Percentiles rank a stretch among this genome's conserved stretches.
These are phyloP conservation scores for Ataeniobius toweri DNA, from an alignment of 2,797 vertebrate genomes.

Conservation along the genomic window DNA sequence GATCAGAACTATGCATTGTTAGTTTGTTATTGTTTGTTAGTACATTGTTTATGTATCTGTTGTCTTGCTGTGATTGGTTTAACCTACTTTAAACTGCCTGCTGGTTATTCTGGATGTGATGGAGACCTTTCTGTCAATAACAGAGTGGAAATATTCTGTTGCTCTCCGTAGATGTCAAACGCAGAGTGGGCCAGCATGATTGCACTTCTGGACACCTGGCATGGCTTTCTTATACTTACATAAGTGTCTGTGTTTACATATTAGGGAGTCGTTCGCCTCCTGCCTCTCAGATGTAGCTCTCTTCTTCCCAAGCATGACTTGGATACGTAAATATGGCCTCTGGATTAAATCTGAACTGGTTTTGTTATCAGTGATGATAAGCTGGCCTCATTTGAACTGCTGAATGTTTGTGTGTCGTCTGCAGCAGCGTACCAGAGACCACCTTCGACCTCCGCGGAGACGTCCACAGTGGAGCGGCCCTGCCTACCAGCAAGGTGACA, in stretches of 20 bases:
- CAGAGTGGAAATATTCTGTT: constrained; percentile 25
- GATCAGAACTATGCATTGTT: background rate
- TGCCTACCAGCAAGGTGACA: constrained; percentile 93
- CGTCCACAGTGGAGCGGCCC: constrained; percentile 85
- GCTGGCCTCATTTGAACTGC: constrained; percentile 31
- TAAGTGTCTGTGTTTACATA: constrained; percentile 37
- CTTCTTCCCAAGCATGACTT: constrained; percentile 25
- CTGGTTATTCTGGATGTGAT: constrained; percentile 22
- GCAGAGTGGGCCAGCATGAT: background rate
- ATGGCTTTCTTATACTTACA: constrained; percentile 31
- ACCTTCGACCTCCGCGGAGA: constrained; percentile 96
- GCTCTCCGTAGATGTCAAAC: constrained; percentile 19
- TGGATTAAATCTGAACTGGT: constrained; percentile 46
- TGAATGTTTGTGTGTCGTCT: constrained; percentile 38
- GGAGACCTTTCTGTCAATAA: constrained; percentile 7
- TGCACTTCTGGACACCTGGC: constrained; percentile 12
- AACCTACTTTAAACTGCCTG: constrained; percentile 14
- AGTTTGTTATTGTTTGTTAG: background rate
- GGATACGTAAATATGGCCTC: constrained; percentile 18
- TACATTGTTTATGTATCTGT: background rate
- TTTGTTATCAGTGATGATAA: constrained; percentile 39
- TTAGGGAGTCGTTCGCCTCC: constrained; percentile 36
- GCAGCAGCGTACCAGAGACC: constrained; percentile 90
- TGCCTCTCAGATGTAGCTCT: constrained; percentile 26
- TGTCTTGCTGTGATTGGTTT: constrained; percentile 17